phyloP scores from a whole-genome alignment of 2,113 vertebrate genomes.

The Macaca mulatta region DNA sequence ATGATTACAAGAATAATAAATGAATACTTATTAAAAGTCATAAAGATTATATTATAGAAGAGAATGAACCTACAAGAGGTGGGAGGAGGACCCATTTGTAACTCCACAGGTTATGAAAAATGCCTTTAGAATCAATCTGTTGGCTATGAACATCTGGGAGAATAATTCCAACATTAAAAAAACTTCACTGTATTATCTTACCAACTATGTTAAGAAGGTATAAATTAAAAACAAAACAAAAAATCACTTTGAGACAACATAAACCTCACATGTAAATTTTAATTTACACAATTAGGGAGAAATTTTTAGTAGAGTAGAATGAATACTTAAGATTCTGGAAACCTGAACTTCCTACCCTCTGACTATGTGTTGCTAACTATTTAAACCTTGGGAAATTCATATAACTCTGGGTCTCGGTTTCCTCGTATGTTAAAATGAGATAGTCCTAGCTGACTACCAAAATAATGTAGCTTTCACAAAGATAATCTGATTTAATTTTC shows the following conservation, averaged over 20 bases:
- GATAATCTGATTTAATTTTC: conserved; percentile 26
- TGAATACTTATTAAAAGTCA: conserved; percentile 51
- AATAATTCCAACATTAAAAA: neutral
- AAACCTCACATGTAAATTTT: neutral
- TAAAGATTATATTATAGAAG: neutral
- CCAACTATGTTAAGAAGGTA: too few relatives aligned
- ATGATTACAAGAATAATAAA: conserved; percentile 11
- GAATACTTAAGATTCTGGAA: neutral
- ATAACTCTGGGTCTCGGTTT: neutral
- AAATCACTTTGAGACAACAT: neutral
- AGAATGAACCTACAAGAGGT: neutral
- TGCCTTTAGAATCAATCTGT: neutral
- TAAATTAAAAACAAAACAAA: neutral
- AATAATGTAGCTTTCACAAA: neutral
- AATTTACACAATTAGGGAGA: neutral
- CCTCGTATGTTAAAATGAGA: neutral
- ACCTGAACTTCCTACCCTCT: neutral
- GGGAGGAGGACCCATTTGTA: neutral
- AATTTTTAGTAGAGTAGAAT: neutral
- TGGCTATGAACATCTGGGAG: neutral
- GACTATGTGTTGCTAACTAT: neutral
- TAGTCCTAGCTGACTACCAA: neutral
- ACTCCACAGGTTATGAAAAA: neutral
- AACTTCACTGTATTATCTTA: too few relatives aligned
- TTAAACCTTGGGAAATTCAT: neutral